Conservation (phyloP, 2,113 vertebrate species). For the Astur gentilis region DNA sequence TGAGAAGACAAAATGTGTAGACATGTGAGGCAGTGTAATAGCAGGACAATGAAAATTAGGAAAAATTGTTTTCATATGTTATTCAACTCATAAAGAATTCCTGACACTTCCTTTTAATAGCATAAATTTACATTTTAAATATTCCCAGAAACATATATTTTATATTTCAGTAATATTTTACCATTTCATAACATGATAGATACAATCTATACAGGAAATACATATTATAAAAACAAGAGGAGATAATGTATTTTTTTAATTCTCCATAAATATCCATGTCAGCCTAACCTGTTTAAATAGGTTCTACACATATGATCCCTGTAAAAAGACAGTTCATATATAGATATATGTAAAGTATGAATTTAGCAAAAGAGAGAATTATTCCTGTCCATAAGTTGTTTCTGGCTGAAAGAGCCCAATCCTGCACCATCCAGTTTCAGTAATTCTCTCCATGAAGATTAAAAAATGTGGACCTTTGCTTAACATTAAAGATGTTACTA, state of each 20-base stretch:
- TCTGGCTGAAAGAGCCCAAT: background rate
- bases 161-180: background rate
- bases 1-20: background rate
- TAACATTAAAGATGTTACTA: background rate
- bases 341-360: background rate
- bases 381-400: background rate
- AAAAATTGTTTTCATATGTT: background rate
- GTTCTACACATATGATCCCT: background rate
- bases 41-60: background rate
- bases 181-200: background rate
- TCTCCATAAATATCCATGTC: background rate
- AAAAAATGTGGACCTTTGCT: background rate
- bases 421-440: background rate
- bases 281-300: background rate
- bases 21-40: background rate
- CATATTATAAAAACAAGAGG: background rate
- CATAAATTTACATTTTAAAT: background rate
- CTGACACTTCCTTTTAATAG: background rate
- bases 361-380: background rate
- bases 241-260: background rate
- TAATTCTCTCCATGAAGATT: background rate
- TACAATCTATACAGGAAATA: background rate
- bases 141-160: background rate
- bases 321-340: background rate
- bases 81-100: background rate